These are phyloP conservation scores for Periparus ater DNA, from an alignment of 2,797 vertebrate genomes.

Conservation along the genomic window DNA sequence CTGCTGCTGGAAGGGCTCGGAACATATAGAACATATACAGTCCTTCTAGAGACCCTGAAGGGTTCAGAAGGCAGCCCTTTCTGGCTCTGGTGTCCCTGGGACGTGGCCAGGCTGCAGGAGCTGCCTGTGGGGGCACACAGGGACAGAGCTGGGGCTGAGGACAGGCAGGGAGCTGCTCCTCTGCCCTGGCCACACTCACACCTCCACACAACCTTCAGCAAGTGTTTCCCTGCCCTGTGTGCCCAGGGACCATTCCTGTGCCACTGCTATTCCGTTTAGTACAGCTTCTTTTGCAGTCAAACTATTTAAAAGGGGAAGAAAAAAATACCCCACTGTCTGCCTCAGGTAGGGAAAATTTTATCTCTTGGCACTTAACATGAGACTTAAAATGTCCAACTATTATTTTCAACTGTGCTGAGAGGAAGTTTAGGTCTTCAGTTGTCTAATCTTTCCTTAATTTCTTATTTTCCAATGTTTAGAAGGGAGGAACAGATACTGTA, in stretches of 20 bases:
- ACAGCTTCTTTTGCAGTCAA: rapidly evolving
- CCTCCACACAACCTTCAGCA: rapidly evolving
- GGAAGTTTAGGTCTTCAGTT: background rate
- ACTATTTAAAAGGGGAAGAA: background rate
- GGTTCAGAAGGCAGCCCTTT: background rate
- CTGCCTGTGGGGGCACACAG: rapidly evolving
- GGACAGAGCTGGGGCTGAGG: background rate
- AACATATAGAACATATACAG: too few species aligned
- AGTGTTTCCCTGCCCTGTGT: background rate
- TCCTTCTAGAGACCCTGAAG: background rate
- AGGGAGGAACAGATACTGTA: background rate
- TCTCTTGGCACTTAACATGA: background rate
- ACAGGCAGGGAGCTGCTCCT: rapidly evolving
- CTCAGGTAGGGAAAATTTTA: background rate
- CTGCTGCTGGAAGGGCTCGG: background rate
- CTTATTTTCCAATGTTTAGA: background rate
- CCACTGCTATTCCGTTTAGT: background rate
- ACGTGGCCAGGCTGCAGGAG: rapidly evolving
- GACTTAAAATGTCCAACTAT: background rate
- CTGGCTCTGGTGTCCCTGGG: background rate
- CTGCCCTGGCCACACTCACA: background rate
- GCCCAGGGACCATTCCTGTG: background rate
- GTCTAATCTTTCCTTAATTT: background rate
- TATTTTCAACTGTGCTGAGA: background rate
- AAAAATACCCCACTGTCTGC: background rate